Evolutionary conservation across 2,797 vertebrate genomes (phyloP).

Genomic region (Nyctibius grandis): DNA sequence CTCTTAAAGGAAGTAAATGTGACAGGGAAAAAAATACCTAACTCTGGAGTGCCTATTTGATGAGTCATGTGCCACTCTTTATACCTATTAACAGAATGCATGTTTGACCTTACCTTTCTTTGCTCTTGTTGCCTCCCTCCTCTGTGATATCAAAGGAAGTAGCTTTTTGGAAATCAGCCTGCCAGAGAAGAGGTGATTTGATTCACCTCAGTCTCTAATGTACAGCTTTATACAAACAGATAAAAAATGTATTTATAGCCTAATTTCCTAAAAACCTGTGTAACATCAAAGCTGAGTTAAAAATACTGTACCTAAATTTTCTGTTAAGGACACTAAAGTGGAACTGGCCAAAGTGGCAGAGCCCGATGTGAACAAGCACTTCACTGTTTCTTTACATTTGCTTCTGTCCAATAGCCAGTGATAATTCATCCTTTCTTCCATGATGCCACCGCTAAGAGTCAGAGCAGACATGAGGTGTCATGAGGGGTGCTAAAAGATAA

Average conservation of each 20-base stretch:
- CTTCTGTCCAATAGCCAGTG: background rate
- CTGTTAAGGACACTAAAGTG: background rate
- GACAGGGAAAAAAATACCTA: background rate
- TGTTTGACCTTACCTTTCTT: conserved; percentile 21
- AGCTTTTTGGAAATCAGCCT: conserved; percentile 4
- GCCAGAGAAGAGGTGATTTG: background rate
- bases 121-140: background rate
- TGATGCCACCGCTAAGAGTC: background rate
- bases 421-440: background rate
- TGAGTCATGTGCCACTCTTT: conserved; percentile 31
- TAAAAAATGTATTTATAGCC: background rate
- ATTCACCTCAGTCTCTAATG: background rate
- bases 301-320: background rate
- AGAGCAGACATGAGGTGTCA: background rate
- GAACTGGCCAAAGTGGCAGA: background rate
- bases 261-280: background rate
- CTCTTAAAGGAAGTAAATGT: conserved; percentile 37
- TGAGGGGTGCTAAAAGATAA: background rate
- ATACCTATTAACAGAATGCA: background rate
- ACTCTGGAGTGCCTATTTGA: conserved; percentile 2
- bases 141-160: background rate
- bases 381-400: background rate
- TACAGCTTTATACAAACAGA: background rate
- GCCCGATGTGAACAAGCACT: background rate
- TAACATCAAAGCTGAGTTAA: background rate